These are phyloP conservation scores for Tachyglossus aculeatus DNA, from an alignment of 2,797 vertebrate species.

Conservation along the genomic window DNA sequence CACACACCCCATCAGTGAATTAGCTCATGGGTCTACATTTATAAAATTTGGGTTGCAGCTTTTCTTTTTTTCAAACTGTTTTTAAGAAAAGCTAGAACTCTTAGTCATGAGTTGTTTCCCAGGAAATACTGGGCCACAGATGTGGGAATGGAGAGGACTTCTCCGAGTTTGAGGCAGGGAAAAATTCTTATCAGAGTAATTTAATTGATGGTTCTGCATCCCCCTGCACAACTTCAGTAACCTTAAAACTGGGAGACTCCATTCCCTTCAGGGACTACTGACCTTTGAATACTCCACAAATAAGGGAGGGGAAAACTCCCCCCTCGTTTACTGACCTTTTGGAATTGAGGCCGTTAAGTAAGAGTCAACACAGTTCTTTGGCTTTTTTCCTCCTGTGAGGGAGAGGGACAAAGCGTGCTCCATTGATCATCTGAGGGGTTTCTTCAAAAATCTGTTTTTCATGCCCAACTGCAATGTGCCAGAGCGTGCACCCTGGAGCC, in stretches of 20 bases:
- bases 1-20: too few species aligned
- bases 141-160: slow-evolving; percentile 42
- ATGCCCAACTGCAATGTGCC: too few species aligned
- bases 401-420: too few species aligned
- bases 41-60: too few species aligned
- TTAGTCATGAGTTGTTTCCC: slow-evolving; percentile 53
- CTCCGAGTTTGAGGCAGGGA: slow-evolving; percentile 44
- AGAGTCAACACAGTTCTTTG: background rate
- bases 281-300: slow-evolving; percentile 18
- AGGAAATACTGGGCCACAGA: slow-evolving; percentile 53
- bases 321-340: background rate
- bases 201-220: slow-evolving; percentile 64
- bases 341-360: background rate
- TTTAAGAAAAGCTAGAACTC: slow-evolving; percentile 22
- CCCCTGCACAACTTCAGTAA: slow-evolving; percentile 33
- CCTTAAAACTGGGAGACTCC: slow-evolving; percentile 33
- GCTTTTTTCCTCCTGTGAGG: background rate
- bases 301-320: background rate
- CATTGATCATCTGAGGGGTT: too few species aligned
- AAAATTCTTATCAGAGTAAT: slow-evolving; percentile 56
- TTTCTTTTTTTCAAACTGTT: slow-evolving; percentile 12
- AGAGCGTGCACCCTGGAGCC: too few species aligned
- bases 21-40: too few species aligned
- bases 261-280: slow-evolving; percentile 26
- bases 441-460: too few species aligned